Conservation (phyloP, 2,797 vertebrate genomes). For the Acropternis orthonyx region DNA sequence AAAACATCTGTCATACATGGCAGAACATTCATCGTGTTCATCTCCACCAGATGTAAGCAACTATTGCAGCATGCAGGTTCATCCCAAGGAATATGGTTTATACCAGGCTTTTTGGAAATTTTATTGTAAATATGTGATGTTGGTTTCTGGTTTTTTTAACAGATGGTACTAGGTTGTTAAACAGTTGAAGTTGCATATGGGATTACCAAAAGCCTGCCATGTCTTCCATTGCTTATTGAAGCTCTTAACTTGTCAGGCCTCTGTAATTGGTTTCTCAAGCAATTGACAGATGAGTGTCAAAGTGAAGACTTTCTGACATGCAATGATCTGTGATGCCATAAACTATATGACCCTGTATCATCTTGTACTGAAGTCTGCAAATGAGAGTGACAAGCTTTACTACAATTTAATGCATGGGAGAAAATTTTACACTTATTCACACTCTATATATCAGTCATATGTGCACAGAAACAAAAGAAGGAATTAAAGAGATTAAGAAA, state of each 20-base stretch:
- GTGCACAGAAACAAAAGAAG: background rate
- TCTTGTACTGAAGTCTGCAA: background rate
- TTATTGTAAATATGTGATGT: background rate
- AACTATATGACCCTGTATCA: background rate
- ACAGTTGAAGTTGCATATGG: background rate
- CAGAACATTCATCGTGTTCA: background rate
- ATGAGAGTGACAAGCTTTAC: background rate
- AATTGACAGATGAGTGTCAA: background rate
- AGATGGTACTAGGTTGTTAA: background rate
- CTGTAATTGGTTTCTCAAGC: conserved; percentile 17
- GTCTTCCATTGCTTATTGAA: background rate
- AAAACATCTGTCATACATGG: background rate
- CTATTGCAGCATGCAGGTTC: background rate
- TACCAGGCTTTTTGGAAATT: background rate
- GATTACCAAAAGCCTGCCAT: background rate
- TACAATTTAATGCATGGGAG: background rate
- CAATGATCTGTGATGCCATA: background rate
- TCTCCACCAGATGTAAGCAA: background rate
- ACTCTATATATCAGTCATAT: background rate
- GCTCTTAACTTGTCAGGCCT: background rate
- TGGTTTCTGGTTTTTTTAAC: background rate
- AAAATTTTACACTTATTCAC: background rate
- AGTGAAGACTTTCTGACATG: background rate
- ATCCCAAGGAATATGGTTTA: background rate
- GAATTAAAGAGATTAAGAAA: background rate